A percentile compares a stretch with the other conserved stretches of the same genome.
Conservation (phyloP, 1,140 invertebrate species). For the Phymastichus coffea region DNA sequence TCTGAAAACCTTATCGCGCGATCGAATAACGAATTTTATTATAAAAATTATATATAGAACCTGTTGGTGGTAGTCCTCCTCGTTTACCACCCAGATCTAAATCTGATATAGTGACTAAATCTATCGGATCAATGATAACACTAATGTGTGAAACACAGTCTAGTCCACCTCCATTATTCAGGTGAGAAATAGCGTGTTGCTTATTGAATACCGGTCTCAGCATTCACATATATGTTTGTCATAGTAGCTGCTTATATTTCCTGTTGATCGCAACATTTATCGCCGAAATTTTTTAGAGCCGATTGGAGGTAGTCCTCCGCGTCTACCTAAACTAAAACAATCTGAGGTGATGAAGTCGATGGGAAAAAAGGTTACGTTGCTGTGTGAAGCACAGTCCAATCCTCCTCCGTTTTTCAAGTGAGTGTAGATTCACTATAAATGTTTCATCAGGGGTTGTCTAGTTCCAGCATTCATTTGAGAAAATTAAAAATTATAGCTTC, state of each 20-base stretch:
- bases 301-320: slow-evolving; percentile 61
- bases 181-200: slow-evolving; percentile 43
- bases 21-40: no score
- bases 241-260: no score
- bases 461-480: background rate
- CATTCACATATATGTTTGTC: no score
- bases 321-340: slow-evolving; percentile 57
- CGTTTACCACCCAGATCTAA: slow-evolving; percentile 59
- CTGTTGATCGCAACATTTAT: no score
- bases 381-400: slow-evolving; percentile 66
- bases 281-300: no score
- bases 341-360: slow-evolving; percentile 47
- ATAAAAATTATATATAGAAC: no score
- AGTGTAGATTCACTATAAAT: no score
- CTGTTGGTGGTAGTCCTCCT: slow-evolving; percentile 61
- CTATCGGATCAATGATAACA: slow-evolving; percentile 51
- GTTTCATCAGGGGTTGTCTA: background rate
- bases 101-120: slow-evolving; percentile 49
- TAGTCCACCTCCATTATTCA: slow-evolving; percentile 63
- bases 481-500: background rate
- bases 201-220: no score
- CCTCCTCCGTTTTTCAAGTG: slow-evolving; percentile 65
- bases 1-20: no score
- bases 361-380: slow-evolving; percentile 56
- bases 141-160: slow-evolving; percentile 66